Evolutionary conservation across 2,888 invertebrate species (phyloP), one percentile per base, ranked within the genome.

Genomic region (Apodemia hepburni): DNA sequence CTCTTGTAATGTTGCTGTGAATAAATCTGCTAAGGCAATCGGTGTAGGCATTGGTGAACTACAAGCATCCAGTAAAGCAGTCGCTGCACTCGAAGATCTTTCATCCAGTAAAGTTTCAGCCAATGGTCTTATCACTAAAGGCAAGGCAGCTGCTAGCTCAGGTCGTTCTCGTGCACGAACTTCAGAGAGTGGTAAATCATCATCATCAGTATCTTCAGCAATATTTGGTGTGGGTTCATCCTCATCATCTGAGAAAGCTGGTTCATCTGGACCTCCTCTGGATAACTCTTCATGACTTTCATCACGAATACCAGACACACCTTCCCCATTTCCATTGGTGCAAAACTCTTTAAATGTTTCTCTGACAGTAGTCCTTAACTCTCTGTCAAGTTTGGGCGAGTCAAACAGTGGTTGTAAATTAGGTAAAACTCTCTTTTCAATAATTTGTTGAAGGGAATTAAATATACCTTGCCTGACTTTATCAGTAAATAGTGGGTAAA

Each of bases 331-430:
- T 0, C 87, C 88, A 73, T 89, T 90, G 65, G 92, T 92, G 78
- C 96, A 97, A 84, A 98, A 98, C 85, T 98, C 98, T 75, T 96
- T 95, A 80, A 99, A 99, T 51, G 96, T 97, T 77, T 98, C 97
- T 69, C 96, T 93, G 51, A 99, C 96, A 84, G 98, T 95, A 66
- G 94, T 93, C 66, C 97, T 91, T 69, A 98, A 85, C 80, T 98
- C 98, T 70, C 95, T 92, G 82, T 98, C 98, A 70, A 98, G 85
- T 79, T 97, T 97, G 4, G 95, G 95, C 78, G 97, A 97, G 78
- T 97, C 97, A 87, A 98, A 97, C 64, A 98, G 85, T 7, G 97
- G 97, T 73, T 95, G 94, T 64, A 98, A 87, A 69, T 96, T 96
- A n/a, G 95, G 95, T 67, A 98, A 85, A 35, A 99, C 99, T 80